Base-by-base conservation (phyloP, 2,888 invertebrate species). In the Hipparchia sbordonii region DNA sequence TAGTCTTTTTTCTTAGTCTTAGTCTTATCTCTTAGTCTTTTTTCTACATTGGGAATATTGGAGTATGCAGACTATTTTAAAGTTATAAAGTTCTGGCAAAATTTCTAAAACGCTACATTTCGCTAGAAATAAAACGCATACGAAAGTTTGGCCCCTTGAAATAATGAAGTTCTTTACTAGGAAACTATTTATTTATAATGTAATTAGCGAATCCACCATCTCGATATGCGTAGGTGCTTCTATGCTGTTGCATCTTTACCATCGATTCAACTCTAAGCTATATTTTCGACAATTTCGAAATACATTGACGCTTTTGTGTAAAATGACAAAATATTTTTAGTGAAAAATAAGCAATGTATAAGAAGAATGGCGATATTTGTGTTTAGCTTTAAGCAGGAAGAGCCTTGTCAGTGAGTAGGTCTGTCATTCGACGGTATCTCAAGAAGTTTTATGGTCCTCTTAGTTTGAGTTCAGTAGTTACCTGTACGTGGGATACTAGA, bases 401-500 rank as follows among this genome's bases (percentile, higher is more conserved):
- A 48, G 33, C 39, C 10, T 23, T 45, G 39, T 33, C 39, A 39
- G 45, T 60, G 60, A 12, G 33, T 48, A 48, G 60, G 12, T 39
- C 10, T 60, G 60, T 12, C 60, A 60, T 12, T 60, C 60, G 60
- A 45, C 60, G 60, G 45, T 60, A 60, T 60, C 60, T 60, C 33
- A 39, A 8, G 12, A 60, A 60, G 60, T 60, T 60, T 60, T 60
- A 60, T 39, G 60, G 45, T 33, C 33, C 60, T 60, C 60, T 10
- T 60, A 39, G 45, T 39, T 39, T 8, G 33, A 60, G 60, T 60
- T 39, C 45, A 45, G 60, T 72, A 67, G 70, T 70, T 59, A 72
- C 70, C 60, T 52, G 54, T 54, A 57, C 66, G n/a, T 59, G 60
- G 45, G 45, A 52, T 73, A 70, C 70, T 67, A 62, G 60, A 39